A percentile compares a stretch with the other conserved stretches of the same genome.
phyloP scores from a whole-genome alignment of 1,140 invertebrate species.

The Episyrphus balteatus region DNA sequence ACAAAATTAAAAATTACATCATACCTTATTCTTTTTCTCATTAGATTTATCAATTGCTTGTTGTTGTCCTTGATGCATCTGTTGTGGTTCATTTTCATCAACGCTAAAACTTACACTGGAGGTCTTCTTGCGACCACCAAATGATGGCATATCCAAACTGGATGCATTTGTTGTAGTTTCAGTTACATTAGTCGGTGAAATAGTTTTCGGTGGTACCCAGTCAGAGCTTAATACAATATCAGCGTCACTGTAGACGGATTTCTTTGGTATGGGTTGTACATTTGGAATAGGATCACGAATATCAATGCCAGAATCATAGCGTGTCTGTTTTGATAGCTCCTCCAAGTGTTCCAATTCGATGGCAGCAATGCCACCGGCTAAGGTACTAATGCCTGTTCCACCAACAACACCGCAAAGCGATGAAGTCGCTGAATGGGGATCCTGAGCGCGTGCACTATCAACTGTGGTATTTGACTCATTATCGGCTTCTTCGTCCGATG shows the following conservation, averaged over 20 bases:
- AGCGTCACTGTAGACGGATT: constrained; percentile 63
- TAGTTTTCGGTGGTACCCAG: constrained; percentile 70
- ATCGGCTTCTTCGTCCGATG: constrained; percentile 35
- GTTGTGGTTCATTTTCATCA: constrained; percentile 42
- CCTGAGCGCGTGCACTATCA: constrained; percentile 28
- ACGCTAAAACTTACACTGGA: constrained; percentile 63
- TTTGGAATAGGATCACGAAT: constrained; percentile 59
- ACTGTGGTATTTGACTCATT: constrained; percentile 33
- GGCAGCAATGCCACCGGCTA: constrained; percentile 5
- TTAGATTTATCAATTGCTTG: constrained; percentile 36
- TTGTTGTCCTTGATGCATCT: constrained; percentile 41
- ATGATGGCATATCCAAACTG: constrained; percentile 19
- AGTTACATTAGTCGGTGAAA: constrained; percentile 50
- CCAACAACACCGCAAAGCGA: constrained; percentile 15
- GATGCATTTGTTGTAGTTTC: constrained; percentile 31
- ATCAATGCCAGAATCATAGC: constrained; percentile 81
- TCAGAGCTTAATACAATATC: constrained; percentile 73
- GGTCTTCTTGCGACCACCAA: constrained; percentile 51
- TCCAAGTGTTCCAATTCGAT: constrained; percentile 31
- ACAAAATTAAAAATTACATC: neutral
- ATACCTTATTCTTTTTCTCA: constrained; percentile 54
- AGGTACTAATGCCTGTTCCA: neutral
- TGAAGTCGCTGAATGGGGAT: constrained; percentile 25
- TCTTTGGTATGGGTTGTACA: constrained; percentile 38
- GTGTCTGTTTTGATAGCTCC: constrained; percentile 52